These are phyloP conservation scores for Argyra leucocephala DNA, from an alignment of 2,888 invertebrate species.

Conservation along the genomic window DNA sequence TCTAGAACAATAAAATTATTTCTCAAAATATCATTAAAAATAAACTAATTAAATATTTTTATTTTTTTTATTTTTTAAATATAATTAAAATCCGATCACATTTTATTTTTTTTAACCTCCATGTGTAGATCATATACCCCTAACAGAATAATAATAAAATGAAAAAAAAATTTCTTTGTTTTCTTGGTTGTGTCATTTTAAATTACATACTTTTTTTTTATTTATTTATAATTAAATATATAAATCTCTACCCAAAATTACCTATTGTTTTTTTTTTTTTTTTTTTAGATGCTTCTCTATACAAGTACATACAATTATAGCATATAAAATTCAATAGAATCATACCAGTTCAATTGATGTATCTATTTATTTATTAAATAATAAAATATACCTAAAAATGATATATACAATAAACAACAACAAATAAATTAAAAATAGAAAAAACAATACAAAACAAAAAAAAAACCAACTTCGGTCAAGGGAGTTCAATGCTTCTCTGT, in stretches of 20 bases:
- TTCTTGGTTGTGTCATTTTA: too few species aligned
- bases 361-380: background rate
- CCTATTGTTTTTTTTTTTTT: background rate
- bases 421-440: background rate
- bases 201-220: background rate
- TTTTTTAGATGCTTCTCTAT: background rate
- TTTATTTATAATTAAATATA: background rate
- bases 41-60: too few species aligned
- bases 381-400: background rate
- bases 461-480: constrained; percentile 5
- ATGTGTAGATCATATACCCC: too few species aligned
- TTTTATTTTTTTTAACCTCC: too few species aligned
- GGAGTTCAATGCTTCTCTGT: constrained; percentile 8
- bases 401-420: too few species aligned
- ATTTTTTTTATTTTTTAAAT: too few species aligned
- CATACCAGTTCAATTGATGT: too few species aligned
- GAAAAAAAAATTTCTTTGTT: too few species aligned
- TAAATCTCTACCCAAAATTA: background rate
- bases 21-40: too few species aligned
- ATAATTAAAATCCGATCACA: too few species aligned
- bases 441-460: background rate
- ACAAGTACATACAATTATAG: background rate
- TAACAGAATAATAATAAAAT: too few species aligned
- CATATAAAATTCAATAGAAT: background rate
- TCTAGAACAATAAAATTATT: too few species aligned